phyloP scores from a whole-genome alignment of 2,113 vertebrate genomes.

The Hippoglossus stenolepis region DNA sequence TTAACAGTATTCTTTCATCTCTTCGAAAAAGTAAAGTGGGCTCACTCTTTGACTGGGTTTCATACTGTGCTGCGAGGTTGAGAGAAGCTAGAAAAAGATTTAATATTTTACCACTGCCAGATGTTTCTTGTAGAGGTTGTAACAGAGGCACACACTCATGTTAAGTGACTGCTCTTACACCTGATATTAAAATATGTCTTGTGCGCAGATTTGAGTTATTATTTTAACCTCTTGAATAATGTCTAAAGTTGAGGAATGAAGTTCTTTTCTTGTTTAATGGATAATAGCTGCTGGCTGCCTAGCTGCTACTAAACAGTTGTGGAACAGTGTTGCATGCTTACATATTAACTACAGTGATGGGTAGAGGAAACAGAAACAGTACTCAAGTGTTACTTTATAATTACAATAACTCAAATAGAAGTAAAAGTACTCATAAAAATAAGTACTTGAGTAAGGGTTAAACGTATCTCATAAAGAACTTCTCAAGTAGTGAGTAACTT shows the following conservation, averaged over 20 bases:
- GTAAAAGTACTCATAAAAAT: too few species aligned
- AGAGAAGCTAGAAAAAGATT: slow-evolving; percentile 34
- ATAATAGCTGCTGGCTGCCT: not conserved
- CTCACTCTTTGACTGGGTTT: slow-evolving; percentile 24
- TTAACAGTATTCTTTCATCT: slow-evolving; percentile 43
- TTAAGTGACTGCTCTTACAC: not conserved
- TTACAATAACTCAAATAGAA: too few species aligned
- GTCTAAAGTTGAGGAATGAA: not conserved
- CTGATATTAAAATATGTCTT: not conserved
- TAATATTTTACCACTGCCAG: slow-evolving; percentile 37
- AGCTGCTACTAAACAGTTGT: not conserved
- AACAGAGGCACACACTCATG: not conserved
- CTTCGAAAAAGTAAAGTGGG: not conserved
- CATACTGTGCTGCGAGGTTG: not conserved
- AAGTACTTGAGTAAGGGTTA: too few species aligned
- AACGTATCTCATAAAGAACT: too few species aligned
- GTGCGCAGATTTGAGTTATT: not conserved
- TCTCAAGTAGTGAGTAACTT: too few species aligned
- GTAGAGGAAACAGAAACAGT: too few species aligned
- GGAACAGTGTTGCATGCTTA: not conserved
- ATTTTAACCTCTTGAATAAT: not conserved
- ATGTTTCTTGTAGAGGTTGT: slow-evolving; percentile 27
- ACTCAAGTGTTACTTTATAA: too few species aligned
- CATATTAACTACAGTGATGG: too few species aligned
- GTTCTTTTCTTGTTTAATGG: not conserved